These are phyloP conservation scores for Eptesicus fuscus DNA, from an alignment of 2,113 vertebrate species.

Conservation along the genomic window DNA sequence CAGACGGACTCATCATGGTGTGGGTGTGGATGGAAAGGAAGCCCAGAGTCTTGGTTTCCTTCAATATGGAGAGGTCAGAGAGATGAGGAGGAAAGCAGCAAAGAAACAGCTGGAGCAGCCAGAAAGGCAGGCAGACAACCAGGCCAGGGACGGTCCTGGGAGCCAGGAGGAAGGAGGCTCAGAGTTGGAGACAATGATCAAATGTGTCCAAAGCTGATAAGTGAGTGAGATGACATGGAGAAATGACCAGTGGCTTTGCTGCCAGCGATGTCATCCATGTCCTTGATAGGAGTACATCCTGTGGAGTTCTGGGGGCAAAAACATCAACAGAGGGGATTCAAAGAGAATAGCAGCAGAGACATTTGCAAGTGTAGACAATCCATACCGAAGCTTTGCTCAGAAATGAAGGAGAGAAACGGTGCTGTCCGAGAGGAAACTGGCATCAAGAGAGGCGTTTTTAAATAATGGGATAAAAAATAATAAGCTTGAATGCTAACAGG, in stretches of 20 bases:
- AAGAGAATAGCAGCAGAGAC: neutral
- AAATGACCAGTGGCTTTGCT: neutral
- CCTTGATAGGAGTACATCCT: neutral
- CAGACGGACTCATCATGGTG: neutral
- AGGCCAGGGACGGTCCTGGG: neutral
- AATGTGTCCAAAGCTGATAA: neutral
- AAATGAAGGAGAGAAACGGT: neutral
- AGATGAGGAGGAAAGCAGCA: neutral
- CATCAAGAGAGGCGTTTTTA: neutral
- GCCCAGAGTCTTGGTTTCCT: neutral
- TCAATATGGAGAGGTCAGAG: neutral
- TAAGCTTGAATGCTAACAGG: neutral
- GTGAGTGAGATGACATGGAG: neutral
- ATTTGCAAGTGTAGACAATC: neutral
- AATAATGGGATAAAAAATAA: neutral
- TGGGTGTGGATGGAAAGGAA: neutral
- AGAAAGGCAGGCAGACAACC: neutral
- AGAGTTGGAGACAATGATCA: neutral
- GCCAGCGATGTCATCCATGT: neutral
- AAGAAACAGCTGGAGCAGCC: neutral
- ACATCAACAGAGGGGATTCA: neutral
- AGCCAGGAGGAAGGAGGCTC: neutral
- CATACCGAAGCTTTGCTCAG: neutral
- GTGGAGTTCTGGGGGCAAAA: neutral
- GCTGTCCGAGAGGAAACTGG: neutral